Percentiles rank a stretch among this genome's conserved stretches.
These are phyloP conservation scores for Clarias platycephalus DNA, from an alignment of 2,797 vertebrate genomes.

Conservation along the genomic window DNA sequence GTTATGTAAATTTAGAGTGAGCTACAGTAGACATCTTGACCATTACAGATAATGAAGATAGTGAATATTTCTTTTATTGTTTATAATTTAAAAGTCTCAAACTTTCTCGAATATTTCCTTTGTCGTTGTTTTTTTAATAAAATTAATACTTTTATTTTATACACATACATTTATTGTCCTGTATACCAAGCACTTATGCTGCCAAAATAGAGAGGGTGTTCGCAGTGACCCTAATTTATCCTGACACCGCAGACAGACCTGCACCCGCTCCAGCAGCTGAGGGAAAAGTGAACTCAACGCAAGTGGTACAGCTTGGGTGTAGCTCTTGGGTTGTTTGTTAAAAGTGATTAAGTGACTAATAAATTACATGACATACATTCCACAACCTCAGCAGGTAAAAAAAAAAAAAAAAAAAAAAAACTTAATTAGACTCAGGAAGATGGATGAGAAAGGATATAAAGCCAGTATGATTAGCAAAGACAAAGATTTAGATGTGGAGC, in stretches of 20 bases:
- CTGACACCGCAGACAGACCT: background rate
- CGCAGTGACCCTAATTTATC: background rate
- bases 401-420: background rate
- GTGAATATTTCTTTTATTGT: background rate
- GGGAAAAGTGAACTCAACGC: background rate
- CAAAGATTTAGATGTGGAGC: conserved; percentile 28
- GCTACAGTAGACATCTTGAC: too few relatives aligned
- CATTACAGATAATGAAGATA: background rate
- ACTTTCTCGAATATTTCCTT: too few relatives aligned
- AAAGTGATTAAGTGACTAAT: conserved; percentile 9
- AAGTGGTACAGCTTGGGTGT: background rate
- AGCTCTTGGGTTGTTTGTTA: background rate
- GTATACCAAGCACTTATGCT: conserved; percentile 11
- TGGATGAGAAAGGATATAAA: conserved; percentile 8
- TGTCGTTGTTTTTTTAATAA: too few relatives aligned
- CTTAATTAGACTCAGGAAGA: background rate
- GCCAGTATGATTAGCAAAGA: conserved; percentile 6
- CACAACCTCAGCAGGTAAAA: background rate
- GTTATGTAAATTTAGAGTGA: background rate
- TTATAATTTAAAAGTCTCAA: background rate
- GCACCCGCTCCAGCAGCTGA: background rate
- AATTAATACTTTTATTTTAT: conserved; percentile 3
- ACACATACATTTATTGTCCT: background rate
- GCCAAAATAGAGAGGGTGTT: background rate
- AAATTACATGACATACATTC: background rate